Base-by-base conservation (phyloP, 1,140 invertebrate genomes). In the Panulirus ornatus region DNA sequence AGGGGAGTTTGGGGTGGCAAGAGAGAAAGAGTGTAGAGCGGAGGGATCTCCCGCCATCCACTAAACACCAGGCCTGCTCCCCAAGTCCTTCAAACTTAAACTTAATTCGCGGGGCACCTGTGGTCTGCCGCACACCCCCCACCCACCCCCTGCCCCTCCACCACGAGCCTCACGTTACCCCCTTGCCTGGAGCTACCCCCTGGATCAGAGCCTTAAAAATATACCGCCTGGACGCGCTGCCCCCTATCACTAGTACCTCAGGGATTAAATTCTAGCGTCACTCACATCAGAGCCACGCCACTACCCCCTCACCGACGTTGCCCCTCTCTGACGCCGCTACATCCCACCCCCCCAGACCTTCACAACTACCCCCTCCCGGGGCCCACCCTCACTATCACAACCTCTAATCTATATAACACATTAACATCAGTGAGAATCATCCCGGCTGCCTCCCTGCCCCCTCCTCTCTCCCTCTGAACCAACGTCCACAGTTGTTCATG, bases 51-150 rank as follows among this genome's bases (percentile, higher is more conserved):
- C 27, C 5, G 19, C 27, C n/a, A 5, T 11, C 22, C 73, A 63
- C 84, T 78, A 78, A 78, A 78, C 73, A 44, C 73, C 73, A 87
- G 54, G 54, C 73, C 73, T 79, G 38, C 84, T 78, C 84, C 73
- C 51, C 66, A 89, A 89, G 87, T 89, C 87, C 87, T 89, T 70
- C 87, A 89, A 89, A 89, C 87, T 89, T 83, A 89, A 89, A 89
- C 87, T 89, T 89, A 89, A 89, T 89, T 89, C 87, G 42, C 76
- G 38, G 79, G 87, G 87, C 87, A 89, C 87, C 87, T 89, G 87
- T 51, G 87, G 87, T 83, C 87, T 83, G 86, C 40, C 30, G 58
- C 30, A 36, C 30, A 27, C 54, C 36, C 16, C 75, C 30, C 34
- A 0, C 27, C 51, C 85, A 19, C n/a, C 73, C 30, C 40, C 42